Base-by-base conservation (phyloP, 2,797 vertebrate species). In the Pipistrellus pygmaeus region DNA sequence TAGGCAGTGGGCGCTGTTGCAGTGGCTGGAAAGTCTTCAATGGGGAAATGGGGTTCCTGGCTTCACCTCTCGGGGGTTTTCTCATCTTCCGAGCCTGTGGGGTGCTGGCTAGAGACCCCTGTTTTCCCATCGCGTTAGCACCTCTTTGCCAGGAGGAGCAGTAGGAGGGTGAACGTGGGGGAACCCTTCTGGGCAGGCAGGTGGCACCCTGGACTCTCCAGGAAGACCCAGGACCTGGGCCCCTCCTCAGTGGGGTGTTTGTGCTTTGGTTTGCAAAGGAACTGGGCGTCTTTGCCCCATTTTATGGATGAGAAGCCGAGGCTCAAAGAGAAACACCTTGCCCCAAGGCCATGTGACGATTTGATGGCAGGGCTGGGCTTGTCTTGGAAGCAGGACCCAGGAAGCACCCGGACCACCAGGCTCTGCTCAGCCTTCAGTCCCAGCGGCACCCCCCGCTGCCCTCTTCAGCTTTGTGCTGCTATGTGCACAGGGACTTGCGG, bases 401-500 rank as follows among this genome's bases (percentile, higher is more conserved):
- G n/a, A 46, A 18, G 21, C 21, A 87, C 27, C 27, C 35, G 1
- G 20, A 1, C 14, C 5, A 0, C 9, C 32, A 2, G 82, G 55
- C 8, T 21, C 53, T 11, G 7, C 38, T 20, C 10, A 11, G 23
- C 14, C 75, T 17, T 2, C 30, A 6, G 13, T 64, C 62, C 62
- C 62, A n/a, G 57, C 25, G 0, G 57, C 25, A 62, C 57, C 23
- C 11, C 55, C 27, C 25, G 11, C 57, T 30, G 57, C 25, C 2
- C 57, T 27, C 62, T 62, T 35, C 11, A 9, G 10, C 48, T 10
- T 0, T 11, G 0, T 1, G 73, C 51, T 6, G 14, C 55, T 0
- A 0, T 1, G 38, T n/a, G 0, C 18, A 2, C 0, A 4, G 3
- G 1, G 3, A 7, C 2, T 0, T 3, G 9, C 12, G 0, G 32